Evolutionary conservation across 1,140 invertebrate genomes (phyloP), one percentile per base, ranked within the genome.

Genomic region (Bombus pascuorum): DNA sequence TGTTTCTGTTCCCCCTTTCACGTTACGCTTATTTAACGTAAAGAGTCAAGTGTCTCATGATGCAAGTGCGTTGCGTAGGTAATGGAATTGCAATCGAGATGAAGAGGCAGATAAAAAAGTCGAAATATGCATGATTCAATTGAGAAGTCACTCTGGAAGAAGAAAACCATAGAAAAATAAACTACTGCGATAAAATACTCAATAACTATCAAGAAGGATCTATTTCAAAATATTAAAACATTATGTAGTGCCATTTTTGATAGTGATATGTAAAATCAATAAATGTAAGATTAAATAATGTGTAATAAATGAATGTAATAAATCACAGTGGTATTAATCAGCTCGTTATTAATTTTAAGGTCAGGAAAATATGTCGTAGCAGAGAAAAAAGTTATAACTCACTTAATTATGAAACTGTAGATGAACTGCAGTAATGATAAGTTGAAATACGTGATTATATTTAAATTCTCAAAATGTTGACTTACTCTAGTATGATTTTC

Each of bases 21-120:
- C 42, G 4, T 85, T 66, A 68, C 71, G 62, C 44, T 66, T 72
- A 59, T 85, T 85, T 68, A 68, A 42, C 71, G 47, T 22, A 34
- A 68, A 59, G 84, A 66, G 47, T 81, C 78, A 44, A 81, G 18
- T 85, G 42, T 73, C 83, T 28, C 15, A 4, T 80, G 83, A 85
- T 73, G 83, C 53, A 84, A 84, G 53, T n/a, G 32, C 57, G 25
- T 77, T 57, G 53, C 83, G 22, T n/a, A 4, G 25, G 68, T 78
- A 84, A 78, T 73, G 76, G 53, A 84, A 72, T 84, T 42, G 53
- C n/a, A 53, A 84, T 42, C 47, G 39, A 44, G 47, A 53, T 39
- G n/a, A 74, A 32, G n/a, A 39, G 8, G 1, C 1, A 32, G 37
- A 25, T 37, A 22, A 34, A 71, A 81, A 32, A 66, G 8, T 34